These are phyloP conservation scores for Pyrocephalus nanus DNA, from an alignment of 2,797 vertebrate species.

Conservation along the genomic window DNA sequence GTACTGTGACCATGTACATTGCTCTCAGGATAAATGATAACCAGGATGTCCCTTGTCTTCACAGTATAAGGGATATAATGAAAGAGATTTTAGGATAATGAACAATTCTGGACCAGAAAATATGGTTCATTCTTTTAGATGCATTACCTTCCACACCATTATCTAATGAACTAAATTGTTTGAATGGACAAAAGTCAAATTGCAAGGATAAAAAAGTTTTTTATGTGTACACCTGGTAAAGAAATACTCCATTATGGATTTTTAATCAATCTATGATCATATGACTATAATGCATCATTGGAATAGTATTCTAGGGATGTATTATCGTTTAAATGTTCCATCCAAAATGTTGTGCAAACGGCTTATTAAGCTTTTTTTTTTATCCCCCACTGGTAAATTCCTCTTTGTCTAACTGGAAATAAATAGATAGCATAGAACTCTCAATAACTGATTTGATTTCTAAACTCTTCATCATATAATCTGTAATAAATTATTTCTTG, in stretches of 20 bases:
- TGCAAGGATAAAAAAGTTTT: constrained; percentile 18
- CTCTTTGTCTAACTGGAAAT: background rate
- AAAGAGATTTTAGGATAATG: constrained; percentile 35
- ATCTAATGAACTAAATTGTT: constrained; percentile 47
- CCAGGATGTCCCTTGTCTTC: background rate
- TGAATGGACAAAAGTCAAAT: constrained; percentile 20
- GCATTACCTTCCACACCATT: background rate
- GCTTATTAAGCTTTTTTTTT: background rate
- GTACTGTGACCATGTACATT: background rate
- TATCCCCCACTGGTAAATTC: background rate
- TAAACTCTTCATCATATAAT: background rate
- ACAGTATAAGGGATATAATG: background rate
- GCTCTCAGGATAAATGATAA: background rate
- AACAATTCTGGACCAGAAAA: background rate
- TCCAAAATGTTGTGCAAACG: background rate
- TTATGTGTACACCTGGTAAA: background rate
- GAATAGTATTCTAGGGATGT: background rate
- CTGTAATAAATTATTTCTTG: background rate
- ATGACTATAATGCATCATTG: background rate
- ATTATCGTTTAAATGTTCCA: background rate
- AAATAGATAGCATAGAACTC: background rate
- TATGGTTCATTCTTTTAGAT: background rate
- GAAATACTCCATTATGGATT: background rate
- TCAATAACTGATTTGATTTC: background rate
- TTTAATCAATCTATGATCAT: background rate